phyloP scores from a whole-genome alignment of 1,140 invertebrate species.

The Physella acuta region DNA sequence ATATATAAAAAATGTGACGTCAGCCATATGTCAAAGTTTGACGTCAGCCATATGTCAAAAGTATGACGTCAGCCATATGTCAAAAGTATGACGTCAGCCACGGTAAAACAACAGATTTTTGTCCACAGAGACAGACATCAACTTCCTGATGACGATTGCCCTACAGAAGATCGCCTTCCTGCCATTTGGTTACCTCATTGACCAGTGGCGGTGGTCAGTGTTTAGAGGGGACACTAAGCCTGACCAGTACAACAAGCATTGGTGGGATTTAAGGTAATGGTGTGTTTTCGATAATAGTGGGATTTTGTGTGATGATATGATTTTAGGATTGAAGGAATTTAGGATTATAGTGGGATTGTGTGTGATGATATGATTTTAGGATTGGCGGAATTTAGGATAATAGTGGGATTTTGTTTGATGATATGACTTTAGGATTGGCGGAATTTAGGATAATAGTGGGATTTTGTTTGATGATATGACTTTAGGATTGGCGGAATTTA shows the following conservation, averaged over 20 bases:
- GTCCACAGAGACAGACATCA: slow-evolving; percentile 48
- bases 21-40: no score
- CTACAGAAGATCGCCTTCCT: slow-evolving; percentile 84
- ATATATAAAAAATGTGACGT: no score
- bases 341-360: not conserved
- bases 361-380: not conserved
- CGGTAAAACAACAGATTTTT: no score
- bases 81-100: no score
- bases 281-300: not conserved
- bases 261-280: slow-evolving; percentile 62
- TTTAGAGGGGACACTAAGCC: slow-evolving; percentile 69
- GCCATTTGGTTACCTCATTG: slow-evolving; percentile 83
- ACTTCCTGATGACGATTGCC: slow-evolving; percentile 66
- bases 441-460: no score
- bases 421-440: no score
- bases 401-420: no score
- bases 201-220: slow-evolving; percentile 84
- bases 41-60: no score
- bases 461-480: no score
- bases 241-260: slow-evolving; percentile 42
- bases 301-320: no score
- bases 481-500: no score
- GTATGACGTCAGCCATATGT: no score
- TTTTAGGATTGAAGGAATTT: slow-evolving; percentile 63
- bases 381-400: not conserved